A percentile compares a stretch with the other conserved stretches of the same genome.
These are phyloP conservation scores for Bombus sibiricus DNA, from an alignment of 1,140 invertebrate genomes.

Conservation along the genomic window DNA sequence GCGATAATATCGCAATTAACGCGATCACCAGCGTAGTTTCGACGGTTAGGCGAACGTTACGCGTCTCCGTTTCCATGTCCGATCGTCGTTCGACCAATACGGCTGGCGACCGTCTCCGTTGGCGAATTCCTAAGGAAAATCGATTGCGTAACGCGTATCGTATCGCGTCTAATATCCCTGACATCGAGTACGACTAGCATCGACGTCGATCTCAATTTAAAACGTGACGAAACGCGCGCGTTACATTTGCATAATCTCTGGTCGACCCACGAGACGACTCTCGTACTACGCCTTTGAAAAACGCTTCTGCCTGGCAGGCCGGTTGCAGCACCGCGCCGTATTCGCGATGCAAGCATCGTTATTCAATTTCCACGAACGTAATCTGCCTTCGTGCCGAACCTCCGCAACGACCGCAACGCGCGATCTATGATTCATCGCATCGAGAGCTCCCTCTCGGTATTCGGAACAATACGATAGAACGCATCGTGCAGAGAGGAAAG, in stretches of 20 bases:
- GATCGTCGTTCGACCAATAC: neutral
- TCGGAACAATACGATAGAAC: neutral
- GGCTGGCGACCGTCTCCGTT: neutral
- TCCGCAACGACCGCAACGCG: neutral
- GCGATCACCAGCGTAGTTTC: neutral
- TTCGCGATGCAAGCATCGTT: neutral
- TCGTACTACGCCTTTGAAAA: neutral
- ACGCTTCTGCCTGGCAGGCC: too few relatives aligned
- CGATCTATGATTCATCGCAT: neutral
- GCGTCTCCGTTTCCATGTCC: neutral
- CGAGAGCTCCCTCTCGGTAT: neutral
- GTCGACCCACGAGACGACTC: neutral
- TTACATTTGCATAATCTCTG: slow-evolving; percentile 12
- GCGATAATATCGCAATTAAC: slow-evolving; percentile 17
- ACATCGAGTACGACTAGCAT: neutral
- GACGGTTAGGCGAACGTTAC: neutral
- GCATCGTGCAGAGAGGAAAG: too few relatives aligned
- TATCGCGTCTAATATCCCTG: slow-evolving; percentile 25
- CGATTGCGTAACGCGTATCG: neutral
- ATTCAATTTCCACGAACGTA: slow-evolving; percentile 20
- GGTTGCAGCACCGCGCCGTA: neutral
- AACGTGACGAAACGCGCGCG: slow-evolving; percentile 19
- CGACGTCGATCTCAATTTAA: slow-evolving; percentile 26
- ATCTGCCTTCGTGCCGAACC: neutral
- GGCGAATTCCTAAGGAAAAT: neutral